Evolutionary conservation across 2,113 vertebrate genomes (phyloP).

Genomic region (Numenius arquata): DNA sequence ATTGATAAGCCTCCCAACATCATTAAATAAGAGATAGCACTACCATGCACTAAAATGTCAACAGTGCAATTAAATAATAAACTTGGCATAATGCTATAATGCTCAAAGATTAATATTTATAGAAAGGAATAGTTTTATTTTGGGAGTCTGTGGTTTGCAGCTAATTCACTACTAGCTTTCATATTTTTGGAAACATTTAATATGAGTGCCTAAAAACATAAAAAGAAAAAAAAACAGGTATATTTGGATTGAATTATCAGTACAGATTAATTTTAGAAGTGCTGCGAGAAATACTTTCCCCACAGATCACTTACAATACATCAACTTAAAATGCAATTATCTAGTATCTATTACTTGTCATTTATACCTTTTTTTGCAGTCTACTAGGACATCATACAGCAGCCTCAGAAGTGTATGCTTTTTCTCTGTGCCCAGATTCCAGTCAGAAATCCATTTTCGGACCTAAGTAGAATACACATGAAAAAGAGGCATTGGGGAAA

Average conservation of each 20-base stretch:
- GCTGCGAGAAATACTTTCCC: background rate
- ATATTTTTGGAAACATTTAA: background rate
- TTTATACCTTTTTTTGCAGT: conserved; percentile 94
- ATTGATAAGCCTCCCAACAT: conserved; percentile 5
- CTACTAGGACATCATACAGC: conserved; percentile 94
- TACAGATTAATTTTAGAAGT: background rate
- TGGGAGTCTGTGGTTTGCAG: background rate
- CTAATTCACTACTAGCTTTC: background rate
- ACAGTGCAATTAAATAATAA: conserved; percentile 43
- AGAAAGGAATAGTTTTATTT: conserved; percentile 13
- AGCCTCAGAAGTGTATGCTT: conserved; percentile 93
- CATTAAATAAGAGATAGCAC: conserved; percentile 36
- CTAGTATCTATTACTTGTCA: background rate
- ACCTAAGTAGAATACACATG: conserved; percentile 73
- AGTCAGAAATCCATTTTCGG: conserved; percentile 97
- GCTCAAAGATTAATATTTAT: background rate
- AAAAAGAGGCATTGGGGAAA: background rate
- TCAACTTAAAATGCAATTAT: background rate
- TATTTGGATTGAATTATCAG: background rate
- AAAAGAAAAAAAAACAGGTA: background rate
- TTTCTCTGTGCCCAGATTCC: conserved; percentile 94
- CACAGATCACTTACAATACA: background rate
- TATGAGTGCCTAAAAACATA: background rate
- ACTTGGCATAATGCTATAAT: background rate
- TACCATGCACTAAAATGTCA: conserved; percentile 26